Evolutionary conservation across 2,888 invertebrate genomes (phyloP).

Genomic region (Argyresthia albistria): DNA sequence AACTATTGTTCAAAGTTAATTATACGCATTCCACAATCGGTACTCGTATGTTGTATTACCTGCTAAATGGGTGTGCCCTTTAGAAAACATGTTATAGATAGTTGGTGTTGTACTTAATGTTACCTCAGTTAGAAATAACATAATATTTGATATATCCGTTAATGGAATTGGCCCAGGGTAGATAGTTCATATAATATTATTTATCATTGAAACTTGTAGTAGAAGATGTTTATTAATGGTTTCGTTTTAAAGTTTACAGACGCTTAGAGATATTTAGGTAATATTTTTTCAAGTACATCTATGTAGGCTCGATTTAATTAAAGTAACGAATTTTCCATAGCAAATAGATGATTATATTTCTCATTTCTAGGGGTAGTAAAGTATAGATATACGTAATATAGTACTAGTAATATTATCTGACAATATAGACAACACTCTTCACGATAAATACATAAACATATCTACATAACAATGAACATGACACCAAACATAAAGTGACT

Average conservation of each 20-base stretch:
- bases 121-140: constrained; percentile 9
- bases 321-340: no score
- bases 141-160: not conserved
- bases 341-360: no score
- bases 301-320: no score
- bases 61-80: constrained; percentile 29
- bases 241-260: constrained; percentile 62
- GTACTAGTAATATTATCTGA: not conserved
- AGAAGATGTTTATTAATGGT: constrained; percentile 28
- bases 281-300: constrained; percentile 10
- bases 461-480: constrained; percentile 27
- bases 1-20: no score
- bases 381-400: not conserved
- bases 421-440: constrained; percentile 17
- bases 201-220: constrained; percentile 15
- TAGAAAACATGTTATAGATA: constrained; percentile 43
- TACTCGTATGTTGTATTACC: not conserved
- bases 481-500: not conserved
- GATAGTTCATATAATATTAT: constrained; percentile 7
- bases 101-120: constrained; percentile 48
- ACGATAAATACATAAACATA: constrained; percentile 47
- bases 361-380: not conserved
- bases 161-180: constrained; percentile 35
- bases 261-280: constrained; percentile 66
- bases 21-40: no score